A percentile compares a stretch with the other conserved stretches of the same genome.
phyloP scores from a whole-genome alignment of 1,140 invertebrate genomes.

The Saccostrea echinata region DNA sequence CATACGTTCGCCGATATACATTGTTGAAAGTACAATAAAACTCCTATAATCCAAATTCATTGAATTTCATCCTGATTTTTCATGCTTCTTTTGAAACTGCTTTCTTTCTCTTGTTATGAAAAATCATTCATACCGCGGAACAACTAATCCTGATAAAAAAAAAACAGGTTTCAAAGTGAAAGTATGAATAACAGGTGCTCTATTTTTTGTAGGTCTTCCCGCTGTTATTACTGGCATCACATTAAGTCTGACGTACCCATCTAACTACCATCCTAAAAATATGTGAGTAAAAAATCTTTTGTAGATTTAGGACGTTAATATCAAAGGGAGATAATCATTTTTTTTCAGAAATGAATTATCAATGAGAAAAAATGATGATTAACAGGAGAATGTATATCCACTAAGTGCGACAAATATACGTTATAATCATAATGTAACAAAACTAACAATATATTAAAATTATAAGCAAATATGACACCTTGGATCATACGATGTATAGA shows the following conservation, averaged over 20 bases:
- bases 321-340: too few species aligned
- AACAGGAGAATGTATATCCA: too few species aligned
- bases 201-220: conserved; percentile 37
- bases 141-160: not conserved
- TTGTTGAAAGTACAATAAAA: not conserved
- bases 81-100: not conserved
- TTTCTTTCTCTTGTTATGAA: not conserved
- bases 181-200: not conserved
- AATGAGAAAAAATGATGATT: too few species aligned
- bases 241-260: conserved; percentile 24
- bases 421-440: too few species aligned
- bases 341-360: too few species aligned
- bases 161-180: not conserved
- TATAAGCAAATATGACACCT: too few species aligned
- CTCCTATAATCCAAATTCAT: not conserved
- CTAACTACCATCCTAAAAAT: conserved; percentile 32
- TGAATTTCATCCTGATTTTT: not conserved
- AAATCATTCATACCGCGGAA: not conserved
- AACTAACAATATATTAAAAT: too few species aligned
- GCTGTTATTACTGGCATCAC: conserved; percentile 41
- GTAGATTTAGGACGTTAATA: too few species aligned
- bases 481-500: too few species aligned
- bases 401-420: too few species aligned
- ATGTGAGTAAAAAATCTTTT: conserved; percentile 36
- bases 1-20: not conserved